Evolutionary conservation across 2,113 vertebrate genomes (phyloP).

Genomic region (Tiliqua scincoides): DNA sequence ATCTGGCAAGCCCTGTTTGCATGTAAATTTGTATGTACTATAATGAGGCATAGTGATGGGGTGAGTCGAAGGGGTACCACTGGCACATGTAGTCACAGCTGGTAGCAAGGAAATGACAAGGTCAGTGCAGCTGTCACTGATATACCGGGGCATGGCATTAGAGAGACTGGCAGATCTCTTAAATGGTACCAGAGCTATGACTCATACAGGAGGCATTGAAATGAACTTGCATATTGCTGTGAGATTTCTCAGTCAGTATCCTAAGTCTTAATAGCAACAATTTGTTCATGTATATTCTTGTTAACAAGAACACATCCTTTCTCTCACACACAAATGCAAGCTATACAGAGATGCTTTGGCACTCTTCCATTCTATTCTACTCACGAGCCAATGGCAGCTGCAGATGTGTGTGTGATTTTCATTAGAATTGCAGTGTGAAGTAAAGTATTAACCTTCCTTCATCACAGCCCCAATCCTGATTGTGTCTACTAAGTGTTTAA

Average conservation of each 20-base stretch:
- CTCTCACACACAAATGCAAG: neutral
- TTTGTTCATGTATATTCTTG: neutral
- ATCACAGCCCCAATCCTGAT: no score
- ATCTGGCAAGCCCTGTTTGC: neutral
- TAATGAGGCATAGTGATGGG: neutral
- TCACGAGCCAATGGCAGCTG: no score
- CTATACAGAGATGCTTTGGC: neutral
- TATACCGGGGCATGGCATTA: slow-evolving; percentile 21
- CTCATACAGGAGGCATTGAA: neutral
- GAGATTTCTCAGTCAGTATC: neutral
- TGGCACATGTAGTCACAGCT: neutral
- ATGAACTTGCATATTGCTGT: neutral
- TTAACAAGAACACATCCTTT: neutral
- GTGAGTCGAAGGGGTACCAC: neutral
- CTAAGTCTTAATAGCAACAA: neutral
- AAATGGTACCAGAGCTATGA: neutral
- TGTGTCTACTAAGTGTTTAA: no score
- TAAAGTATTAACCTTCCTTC: no score
- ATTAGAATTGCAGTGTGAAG: no score
- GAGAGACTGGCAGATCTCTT: neutral
- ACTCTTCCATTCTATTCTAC: neutral
- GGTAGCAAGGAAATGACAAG: no score
- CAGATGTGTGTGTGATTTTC: no score
- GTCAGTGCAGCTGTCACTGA: neutral
- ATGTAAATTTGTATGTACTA: no score